phyloP scores from a whole-genome alignment of 2,113 vertebrate genomes.

The Zapus hudsonius region DNA sequence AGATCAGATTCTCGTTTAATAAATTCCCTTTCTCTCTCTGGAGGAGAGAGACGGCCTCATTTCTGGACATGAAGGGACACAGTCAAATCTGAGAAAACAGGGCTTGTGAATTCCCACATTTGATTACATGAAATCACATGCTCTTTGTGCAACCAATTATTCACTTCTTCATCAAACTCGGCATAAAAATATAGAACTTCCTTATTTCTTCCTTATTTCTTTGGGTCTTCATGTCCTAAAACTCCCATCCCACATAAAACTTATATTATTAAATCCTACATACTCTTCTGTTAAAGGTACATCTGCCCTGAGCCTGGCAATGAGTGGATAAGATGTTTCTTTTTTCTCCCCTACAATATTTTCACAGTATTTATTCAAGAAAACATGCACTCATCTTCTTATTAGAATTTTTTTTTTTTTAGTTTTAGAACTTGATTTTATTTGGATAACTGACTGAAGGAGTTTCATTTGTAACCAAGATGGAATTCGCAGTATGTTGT shows the following conservation, averaged over 20 bases:
- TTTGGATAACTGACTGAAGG: slow-evolving; percentile 82
- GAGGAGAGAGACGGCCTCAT: neutral
- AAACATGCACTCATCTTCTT: slow-evolving; percentile 23
- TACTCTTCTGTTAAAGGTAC: neutral
- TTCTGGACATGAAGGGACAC: neutral
- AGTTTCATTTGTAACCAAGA: slow-evolving; percentile 81
- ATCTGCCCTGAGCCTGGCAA: neutral
- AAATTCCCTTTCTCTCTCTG: neutral
- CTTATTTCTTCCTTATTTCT: too few species aligned
- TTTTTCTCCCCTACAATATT: neutral
- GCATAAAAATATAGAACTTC: neutral
- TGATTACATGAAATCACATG: neutral
- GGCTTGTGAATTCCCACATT: neutral
- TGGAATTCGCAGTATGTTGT: slow-evolving; percentile 86
- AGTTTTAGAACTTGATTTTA: neutral
- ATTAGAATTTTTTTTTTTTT: neutral
- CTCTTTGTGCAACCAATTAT: too few species aligned
- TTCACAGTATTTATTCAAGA: neutral
- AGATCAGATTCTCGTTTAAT: neutral
- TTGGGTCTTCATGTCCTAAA: neutral
- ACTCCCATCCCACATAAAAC: neutral
- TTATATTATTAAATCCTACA: neutral
- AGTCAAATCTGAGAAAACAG: neutral
- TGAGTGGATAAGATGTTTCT: neutral
- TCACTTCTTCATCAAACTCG: neutral